These are phyloP conservation scores for Parus major DNA, from an alignment of 2,113 vertebrate genomes.

Conservation along the genomic window DNA sequence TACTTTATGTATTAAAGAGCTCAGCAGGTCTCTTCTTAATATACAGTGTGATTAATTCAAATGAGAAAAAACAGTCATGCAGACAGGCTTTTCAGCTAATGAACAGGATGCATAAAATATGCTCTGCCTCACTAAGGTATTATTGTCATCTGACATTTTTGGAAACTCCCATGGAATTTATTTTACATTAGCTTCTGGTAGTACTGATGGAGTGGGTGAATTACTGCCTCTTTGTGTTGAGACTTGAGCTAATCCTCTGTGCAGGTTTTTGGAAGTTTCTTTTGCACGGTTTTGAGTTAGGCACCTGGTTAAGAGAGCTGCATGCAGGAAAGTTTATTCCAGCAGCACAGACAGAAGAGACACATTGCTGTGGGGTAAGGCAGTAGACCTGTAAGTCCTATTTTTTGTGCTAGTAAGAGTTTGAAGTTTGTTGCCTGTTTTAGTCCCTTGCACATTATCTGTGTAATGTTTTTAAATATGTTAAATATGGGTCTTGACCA, in stretches of 20 bases:
- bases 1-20: not conserved
- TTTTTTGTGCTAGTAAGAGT: not conserved
- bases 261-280: not conserved
- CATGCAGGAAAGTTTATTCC: not conserved
- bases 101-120: conserved; percentile 42
- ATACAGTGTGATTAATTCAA: conserved; percentile 41
- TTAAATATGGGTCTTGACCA: not conserved
- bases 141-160: conserved; percentile 48
- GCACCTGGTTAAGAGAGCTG: not conserved
- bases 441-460: not conserved
- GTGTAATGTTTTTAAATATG: not conserved
- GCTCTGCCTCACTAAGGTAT: conserved; percentile 10
- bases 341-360: not conserved
- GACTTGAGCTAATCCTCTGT: not conserved
- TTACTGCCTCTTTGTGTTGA: not conserved
- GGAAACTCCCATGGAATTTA: conserved; percentile 17
- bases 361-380: not conserved
- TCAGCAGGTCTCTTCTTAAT: not conserved
- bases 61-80: conserved; percentile 25
- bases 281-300: not conserved
- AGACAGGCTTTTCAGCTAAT: conserved; percentile 47
- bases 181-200: conserved; percentile 9
- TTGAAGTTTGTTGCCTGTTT: not conserved
- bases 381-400: not conserved
- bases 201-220: not conserved